phyloP scores from a whole-genome alignment of 2,113 vertebrate genomes.

The Pomatostomus ruficeps region DNA sequence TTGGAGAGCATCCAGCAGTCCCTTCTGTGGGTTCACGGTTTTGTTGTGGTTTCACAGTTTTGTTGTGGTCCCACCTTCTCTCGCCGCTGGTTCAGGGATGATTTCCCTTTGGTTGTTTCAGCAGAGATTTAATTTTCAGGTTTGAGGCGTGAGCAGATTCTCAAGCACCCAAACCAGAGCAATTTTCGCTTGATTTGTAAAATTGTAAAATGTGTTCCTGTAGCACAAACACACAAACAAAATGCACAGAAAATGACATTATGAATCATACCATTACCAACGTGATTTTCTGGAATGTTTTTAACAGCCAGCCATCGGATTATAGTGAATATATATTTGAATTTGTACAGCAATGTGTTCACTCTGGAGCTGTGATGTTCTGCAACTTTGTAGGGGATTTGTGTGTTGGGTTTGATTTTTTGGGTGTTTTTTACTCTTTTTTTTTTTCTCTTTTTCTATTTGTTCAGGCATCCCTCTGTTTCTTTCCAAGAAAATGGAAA shows the following conservation, averaged over 20 bases:
- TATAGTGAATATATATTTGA: not conserved
- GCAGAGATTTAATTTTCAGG: not conserved
- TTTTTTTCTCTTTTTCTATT: not conserved
- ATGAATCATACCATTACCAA: not conserved
- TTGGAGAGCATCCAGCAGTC: not conserved
- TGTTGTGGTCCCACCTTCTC: not conserved
- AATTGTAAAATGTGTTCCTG: not conserved
- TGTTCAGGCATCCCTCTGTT: not conserved
- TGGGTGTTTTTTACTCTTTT: not conserved
- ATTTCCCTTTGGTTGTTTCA: not conserved
- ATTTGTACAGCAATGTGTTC: not conserved
- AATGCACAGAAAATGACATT: not conserved
- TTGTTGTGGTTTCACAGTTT: too few relatives aligned
- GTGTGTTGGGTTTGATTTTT: not conserved
- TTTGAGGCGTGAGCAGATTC: not conserved
- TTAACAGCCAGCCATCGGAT: not conserved
- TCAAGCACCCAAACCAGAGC: not conserved
- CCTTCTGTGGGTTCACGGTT: not conserved
- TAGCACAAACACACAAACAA: not conserved
- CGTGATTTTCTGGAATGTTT: not conserved
- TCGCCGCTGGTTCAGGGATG: not conserved
- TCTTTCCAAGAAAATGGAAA: not conserved
- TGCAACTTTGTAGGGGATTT: not conserved
- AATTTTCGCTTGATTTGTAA: not conserved
- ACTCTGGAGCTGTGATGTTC: not conserved